Evolutionary conservation across 2,113 vertebrate genomes (phyloP), one percentile per base, ranked within the genome.

Genomic region (Sinocyclocheilus anophthalmus): DNA sequence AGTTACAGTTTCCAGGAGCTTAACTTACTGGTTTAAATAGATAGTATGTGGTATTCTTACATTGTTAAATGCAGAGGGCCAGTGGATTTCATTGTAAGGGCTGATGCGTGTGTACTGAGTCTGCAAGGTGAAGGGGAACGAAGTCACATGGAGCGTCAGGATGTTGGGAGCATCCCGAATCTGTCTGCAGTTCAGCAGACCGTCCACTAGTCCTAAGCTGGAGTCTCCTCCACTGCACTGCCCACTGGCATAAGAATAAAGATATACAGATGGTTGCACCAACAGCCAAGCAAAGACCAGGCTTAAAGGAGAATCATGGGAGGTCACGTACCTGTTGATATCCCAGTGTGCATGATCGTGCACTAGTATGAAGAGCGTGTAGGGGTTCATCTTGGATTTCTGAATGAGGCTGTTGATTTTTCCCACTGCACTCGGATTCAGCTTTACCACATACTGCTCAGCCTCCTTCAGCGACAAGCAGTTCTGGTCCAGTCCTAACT

Each of bases 301-400:
- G 55, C 1, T 57, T 53, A 45, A 69, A 59, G 4, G 61, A 55
- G 2, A n/a, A 12, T 57, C 5, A 48, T 24, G 20, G 24, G 16
- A 77, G 11, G 6, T 45, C 30, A 5, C 90, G 91, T 86, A 99
- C 98, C 97, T 98, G 94, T 94, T 95, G 24, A 98, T 93, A 87
- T 98, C 97, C 96, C 97, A 98, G 91, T 99, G 98, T 13, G 98
- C 98, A 0, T 99, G 98, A 92, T 99, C 98, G 4, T 99, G 98
- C 87, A 99, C 96, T 53, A 99, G 92, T 87, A 99, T 95, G 88
- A 98, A 98, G n/a, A 99, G 94, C 0, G 98, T 99, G 83, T 98
- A 97, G 0, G 97, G 96, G 89, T 97, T 99, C 90, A 94, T 95
- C 90, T 96, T 93, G 37, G 97, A 96, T 90, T 95, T 97, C 69